Evolutionary conservation across 2,113 vertebrate genomes (phyloP).

Genomic region (Nesogale talazaci): DNA sequence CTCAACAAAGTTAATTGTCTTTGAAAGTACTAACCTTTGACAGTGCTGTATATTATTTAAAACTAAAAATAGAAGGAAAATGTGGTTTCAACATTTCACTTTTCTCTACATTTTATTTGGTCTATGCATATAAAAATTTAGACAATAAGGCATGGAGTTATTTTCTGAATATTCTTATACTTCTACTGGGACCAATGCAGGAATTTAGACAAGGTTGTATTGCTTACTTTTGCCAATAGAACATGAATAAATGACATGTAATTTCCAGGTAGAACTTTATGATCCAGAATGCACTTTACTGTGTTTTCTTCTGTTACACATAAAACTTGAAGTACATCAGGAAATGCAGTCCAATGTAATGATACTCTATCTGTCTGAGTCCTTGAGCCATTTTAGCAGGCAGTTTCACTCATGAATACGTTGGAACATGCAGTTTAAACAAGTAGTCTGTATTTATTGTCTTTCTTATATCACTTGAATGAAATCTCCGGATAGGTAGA

Average conservation of each 20-base stretch:
- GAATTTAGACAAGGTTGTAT: not conserved
- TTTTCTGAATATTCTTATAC: not conserved
- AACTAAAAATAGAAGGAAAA: conserved; percentile 11
- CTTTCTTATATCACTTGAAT: no score
- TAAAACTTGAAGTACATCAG: not conserved
- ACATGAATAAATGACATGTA: not conserved
- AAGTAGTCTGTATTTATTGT: no score
- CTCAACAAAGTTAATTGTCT: conserved; percentile 4
- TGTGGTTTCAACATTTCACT: not conserved
- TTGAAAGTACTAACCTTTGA: conserved; percentile 27
- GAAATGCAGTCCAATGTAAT: not conserved
- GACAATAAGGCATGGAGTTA: not conserved
- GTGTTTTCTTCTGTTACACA: not conserved
- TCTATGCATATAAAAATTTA: not conserved
- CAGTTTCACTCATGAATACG: not conserved
- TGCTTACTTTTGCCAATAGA: not conserved
- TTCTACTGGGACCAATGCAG: not conserved
- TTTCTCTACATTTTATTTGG: conserved; percentile 1
- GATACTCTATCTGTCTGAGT: conserved; percentile 10
- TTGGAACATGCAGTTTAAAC: no score
- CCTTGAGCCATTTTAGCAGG: not conserved
- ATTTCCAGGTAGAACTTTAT: not conserved
- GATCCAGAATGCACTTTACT: not conserved
- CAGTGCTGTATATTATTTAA: not conserved
- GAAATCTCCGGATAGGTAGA: no score